phyloP scores from a whole-genome alignment of 1,140 invertebrate genomes.

The Drosophila serrata region DNA sequence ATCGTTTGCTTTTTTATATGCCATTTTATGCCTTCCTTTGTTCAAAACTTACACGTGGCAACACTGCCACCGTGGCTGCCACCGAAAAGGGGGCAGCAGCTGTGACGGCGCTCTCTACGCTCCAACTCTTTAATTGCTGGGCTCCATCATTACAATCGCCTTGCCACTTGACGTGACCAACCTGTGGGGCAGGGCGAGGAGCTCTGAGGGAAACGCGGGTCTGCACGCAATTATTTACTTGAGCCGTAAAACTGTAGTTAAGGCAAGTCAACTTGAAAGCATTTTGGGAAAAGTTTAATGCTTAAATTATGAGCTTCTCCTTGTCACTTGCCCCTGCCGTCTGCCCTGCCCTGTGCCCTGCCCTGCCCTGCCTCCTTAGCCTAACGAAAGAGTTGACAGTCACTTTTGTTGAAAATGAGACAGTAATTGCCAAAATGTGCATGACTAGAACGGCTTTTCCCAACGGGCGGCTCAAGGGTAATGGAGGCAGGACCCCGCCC shows the following conservation, averaged over 20 bases:
- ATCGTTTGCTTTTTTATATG: constrained; percentile 65
- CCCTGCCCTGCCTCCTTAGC: not conserved
- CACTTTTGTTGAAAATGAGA: constrained; percentile 81
- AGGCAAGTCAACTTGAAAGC: constrained; percentile 83
- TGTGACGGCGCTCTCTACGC: constrained; percentile 27
- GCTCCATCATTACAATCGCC: constrained; percentile 79
- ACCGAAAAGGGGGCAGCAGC: constrained; percentile 29
- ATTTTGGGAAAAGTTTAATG: constrained; percentile 82
- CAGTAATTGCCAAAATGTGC: constrained; percentile 81
- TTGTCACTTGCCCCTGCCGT: constrained; percentile 23
- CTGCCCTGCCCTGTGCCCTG: constrained; percentile 4
- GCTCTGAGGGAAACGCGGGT: constrained; percentile 1
- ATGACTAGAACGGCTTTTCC: constrained; percentile 62
- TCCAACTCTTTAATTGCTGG: constrained; percentile 73
- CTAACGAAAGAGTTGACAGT: constrained; percentile 74
- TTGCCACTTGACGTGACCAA: constrained; percentile 56
- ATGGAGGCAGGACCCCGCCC: constrained; percentile 6
- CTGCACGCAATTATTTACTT: constrained; percentile 80
- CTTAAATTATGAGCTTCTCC: constrained; percentile 79
- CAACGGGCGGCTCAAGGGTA: constrained; percentile 28
- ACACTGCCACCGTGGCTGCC: not conserved
- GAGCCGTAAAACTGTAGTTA: constrained; percentile 83
- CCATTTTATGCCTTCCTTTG: constrained; percentile 73
- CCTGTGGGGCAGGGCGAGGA: constrained; percentile 5
- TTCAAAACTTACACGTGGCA: constrained; percentile 64